Evolutionary conservation across 2,113 vertebrate genomes (phyloP).

Genomic region (Nerophis ophidion): DNA sequence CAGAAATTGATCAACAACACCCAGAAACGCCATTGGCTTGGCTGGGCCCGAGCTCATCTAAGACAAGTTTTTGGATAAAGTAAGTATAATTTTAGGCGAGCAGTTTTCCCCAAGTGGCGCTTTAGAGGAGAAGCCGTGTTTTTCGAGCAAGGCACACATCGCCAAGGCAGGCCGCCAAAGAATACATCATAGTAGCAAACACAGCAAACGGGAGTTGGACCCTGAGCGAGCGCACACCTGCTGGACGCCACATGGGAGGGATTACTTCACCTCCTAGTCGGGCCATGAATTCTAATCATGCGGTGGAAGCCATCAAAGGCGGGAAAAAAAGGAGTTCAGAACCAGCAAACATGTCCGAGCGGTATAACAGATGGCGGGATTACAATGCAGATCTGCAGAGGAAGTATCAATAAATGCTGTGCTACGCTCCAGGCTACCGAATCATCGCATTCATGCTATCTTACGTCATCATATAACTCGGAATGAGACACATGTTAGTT

Average conservation of each 20-base stretch:
- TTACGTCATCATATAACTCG: background rate
- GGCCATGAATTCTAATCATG: conserved; percentile 45
- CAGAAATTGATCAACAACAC: too few relatives aligned
- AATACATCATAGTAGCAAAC: conserved; percentile 63
- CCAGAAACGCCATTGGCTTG: too few relatives aligned
- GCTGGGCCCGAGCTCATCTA: conserved; percentile 41
- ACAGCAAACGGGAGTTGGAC: conserved; percentile 38
- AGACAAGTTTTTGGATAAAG: too few relatives aligned
- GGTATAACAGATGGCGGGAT: conserved; percentile 32
- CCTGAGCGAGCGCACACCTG: conserved; percentile 56
- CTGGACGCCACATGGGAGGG: conserved; percentile 40
- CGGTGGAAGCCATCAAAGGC: conserved; percentile 29
- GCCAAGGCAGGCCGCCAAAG: conserved; percentile 46
- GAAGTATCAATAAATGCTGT: conserved; percentile 13
- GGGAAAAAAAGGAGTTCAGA: conserved; percentile 14
- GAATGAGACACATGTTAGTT: too few relatives aligned
- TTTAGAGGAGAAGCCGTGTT: conserved; percentile 38
- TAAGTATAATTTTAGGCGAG: conserved; percentile 66
- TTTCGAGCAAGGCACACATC: conserved; percentile 31
- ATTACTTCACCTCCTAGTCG: conserved; percentile 32
- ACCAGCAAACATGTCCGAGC: conserved; percentile 18
- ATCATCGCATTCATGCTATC: conserved; percentile 1
- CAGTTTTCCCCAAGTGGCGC: conserved; percentile 49
- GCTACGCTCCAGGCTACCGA: conserved; percentile 13
- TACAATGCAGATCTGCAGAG: conserved; percentile 18